Evolutionary conservation across 2,888 invertebrate genomes (phyloP), one percentile per base, ranked within the genome.

Genomic region (Tethea ocularis): DNA sequence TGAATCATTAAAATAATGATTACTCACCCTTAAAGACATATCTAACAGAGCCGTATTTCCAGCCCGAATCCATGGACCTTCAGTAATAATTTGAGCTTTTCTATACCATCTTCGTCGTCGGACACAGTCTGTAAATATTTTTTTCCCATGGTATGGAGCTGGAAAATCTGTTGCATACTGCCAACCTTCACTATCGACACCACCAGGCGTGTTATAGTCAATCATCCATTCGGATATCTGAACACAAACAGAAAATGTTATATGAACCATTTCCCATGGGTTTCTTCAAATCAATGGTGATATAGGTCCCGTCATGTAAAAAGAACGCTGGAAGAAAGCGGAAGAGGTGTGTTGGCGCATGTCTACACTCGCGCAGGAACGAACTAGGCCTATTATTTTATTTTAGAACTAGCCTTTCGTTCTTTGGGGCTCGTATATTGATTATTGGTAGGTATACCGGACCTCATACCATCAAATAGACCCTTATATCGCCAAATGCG

Each of bases 101-200:
- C 97, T 94, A 76, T 95, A 95, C 98, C 98, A 98, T 57, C 97
- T 93, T 52, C 97, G 93, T 15, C 98, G 94, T 24, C 98, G 94
- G 0, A 98, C 98, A 78, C 97, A 97, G 86, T 98, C 98, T 0
- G 97, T 97, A 68, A 98, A 96, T 68, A 96, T 94, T 87, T 97
- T 98, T 73, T 96, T 95, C 0, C 96, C 96, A 79, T 98, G 98
- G 85, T 97, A 98, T 11, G 95, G 95, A 1, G 97, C 95, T 1
- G 98, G 97, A 81, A 98, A 98, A 88, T 98, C 98, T 1, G 97
- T 96, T 0, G 98, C 98, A 86, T 98, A 98, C 81, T 98, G 98
- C 98, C 98, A 98, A 2, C 98, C 98, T 69, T 98, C 97, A 61
- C 95, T 94, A 84, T 98, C 98, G 0, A 97, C 97, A 2, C 98